A percentile compares a stretch with the other conserved stretches of the same genome.
These are phyloP conservation scores for Cyphomyrus plagiostoma DNA, from an alignment of 2,113 vertebrate genomes.

Conservation along the genomic window DNA sequence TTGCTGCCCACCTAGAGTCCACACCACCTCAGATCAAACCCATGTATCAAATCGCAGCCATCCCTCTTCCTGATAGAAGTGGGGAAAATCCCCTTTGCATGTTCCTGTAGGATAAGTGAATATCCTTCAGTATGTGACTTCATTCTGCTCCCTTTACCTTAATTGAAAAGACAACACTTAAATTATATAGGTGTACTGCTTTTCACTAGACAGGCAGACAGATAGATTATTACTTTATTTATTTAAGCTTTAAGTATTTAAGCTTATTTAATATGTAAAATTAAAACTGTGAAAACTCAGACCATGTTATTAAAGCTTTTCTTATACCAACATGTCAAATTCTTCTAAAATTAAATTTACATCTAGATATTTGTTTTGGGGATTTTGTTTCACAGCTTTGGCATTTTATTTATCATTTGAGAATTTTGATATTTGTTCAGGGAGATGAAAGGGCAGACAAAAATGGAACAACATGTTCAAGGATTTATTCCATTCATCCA, in stretches of 20 bases:
- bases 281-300: not conserved
- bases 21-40: not conserved
- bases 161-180: not conserved
- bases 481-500: not conserved
- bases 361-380: not conserved
- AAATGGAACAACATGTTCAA: not conserved
- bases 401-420: not conserved
- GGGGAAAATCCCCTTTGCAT: not conserved
- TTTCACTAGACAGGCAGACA: not conserved
- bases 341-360: not conserved
- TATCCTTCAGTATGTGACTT: not conserved
- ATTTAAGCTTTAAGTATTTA: not conserved
- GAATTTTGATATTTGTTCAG: not conserved
- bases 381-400: not conserved
- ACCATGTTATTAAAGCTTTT: not conserved
- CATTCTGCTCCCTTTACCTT: not conserved
- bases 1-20: not conserved
- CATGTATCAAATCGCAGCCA: not conserved
- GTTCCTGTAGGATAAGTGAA: not conserved
- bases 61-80: not conserved
- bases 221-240: too few species aligned
- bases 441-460: not conserved
- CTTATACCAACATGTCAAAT: not conserved
- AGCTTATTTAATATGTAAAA: not conserved
- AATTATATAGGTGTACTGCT: not conserved